A percentile compares a stretch with the other conserved stretches of the same genome.
Evolutionary conservation across 2,888 invertebrate species (phyloP).

Genomic region (Elgonia sp.): DNA sequence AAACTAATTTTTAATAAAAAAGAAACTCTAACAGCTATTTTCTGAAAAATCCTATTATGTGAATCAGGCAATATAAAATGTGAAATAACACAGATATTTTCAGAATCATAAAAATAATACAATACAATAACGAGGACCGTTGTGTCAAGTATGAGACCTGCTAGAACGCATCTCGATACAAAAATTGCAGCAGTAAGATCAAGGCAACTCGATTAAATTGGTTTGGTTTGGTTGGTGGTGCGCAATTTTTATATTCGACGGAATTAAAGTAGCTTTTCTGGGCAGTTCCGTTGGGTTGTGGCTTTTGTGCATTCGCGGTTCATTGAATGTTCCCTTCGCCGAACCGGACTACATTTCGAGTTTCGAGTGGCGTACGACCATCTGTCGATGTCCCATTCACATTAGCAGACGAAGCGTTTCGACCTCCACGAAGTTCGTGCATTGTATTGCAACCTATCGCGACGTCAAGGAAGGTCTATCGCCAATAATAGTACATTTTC

Average conservation of each 20-base stretch:
- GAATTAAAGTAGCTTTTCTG: slow-evolving; percentile 72
- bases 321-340: slow-evolving; percentile 70
- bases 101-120: too few relatives aligned
- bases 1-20: too few relatives aligned
- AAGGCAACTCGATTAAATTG: slow-evolving; percentile 69
- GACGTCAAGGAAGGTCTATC: slow-evolving; percentile 69
- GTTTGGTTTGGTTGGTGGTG: slow-evolving; percentile 48
- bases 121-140: too few relatives aligned
- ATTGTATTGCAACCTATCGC: slow-evolving; percentile 66
- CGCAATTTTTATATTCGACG: slow-evolving; percentile 67
- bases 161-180: slow-evolving; percentile 2
- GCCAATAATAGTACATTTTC: slow-evolving; percentile 68
- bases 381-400: slow-evolving; percentile 74
- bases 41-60: too few relatives aligned
- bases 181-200: slow-evolving; percentile 35
- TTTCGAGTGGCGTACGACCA: slow-evolving; percentile 68
- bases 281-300: slow-evolving; percentile 51
- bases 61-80: too few relatives aligned
- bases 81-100: too few relatives aligned
- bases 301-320: slow-evolving; percentile 76
- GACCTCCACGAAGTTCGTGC: slow-evolving; percentile 65
- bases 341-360: slow-evolving; percentile 68
- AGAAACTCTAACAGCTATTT: too few relatives aligned
- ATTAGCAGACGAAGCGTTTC: slow-evolving; percentile 71
- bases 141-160: too few relatives aligned